phyloP scores from a whole-genome alignment of 2,797 vertebrate species.

The Threskiornis aethiopicus region DNA sequence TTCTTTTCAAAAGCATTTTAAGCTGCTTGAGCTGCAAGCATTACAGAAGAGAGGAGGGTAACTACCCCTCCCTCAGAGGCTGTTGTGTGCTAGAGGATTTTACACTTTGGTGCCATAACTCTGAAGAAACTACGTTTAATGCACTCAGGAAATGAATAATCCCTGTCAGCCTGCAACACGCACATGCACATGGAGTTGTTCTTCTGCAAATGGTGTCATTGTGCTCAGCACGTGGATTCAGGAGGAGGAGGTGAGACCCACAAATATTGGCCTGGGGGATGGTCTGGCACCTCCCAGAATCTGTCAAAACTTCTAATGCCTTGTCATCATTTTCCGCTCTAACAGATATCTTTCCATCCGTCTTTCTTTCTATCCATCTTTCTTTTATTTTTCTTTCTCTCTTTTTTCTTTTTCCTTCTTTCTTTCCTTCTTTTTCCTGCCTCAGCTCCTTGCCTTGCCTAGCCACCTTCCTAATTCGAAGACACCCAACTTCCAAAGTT shows the following conservation, averaged over 20 bases:
- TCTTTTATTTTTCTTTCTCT: background rate
- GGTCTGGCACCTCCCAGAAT: background rate
- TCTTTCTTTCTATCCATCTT: background rate
- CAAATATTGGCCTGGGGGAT: background rate
- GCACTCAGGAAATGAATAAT: background rate
- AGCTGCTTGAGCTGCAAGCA: background rate
- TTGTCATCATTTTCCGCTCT: background rate
- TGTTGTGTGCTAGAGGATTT: background rate
- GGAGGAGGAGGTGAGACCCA: background rate
- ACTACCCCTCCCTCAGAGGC: background rate
- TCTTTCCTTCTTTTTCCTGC: background rate
- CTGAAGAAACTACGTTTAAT: background rate
- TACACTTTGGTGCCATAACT: background rate
- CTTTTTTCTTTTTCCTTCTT: background rate
- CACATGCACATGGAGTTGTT: background rate
- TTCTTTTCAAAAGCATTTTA: background rate
- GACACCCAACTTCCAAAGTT: background rate
- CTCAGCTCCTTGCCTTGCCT: background rate
- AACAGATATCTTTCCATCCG: background rate
- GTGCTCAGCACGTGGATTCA: background rate
- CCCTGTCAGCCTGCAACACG: background rate
- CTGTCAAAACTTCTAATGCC: background rate
- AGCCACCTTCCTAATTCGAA: background rate
- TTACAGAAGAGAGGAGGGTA: background rate
- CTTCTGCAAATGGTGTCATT: background rate